phyloP scores from a whole-genome alignment of 2,113 vertebrate genomes.

The Gavia stellata region DNA sequence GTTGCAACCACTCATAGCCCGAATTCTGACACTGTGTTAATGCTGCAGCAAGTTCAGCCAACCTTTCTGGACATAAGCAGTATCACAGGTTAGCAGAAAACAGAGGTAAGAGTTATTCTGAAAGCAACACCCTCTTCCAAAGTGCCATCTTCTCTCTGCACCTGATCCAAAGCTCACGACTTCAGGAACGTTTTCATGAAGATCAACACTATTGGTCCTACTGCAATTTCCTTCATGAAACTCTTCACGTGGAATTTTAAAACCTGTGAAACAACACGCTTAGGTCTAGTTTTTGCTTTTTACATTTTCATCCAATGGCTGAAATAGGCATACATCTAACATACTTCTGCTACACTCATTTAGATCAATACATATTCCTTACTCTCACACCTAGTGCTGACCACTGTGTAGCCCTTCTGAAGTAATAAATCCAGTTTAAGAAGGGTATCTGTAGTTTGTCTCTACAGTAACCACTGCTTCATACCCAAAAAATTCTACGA shows the following conservation, averaged over 20 bases:
- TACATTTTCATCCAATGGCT: not conserved
- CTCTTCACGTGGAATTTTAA: not conserved
- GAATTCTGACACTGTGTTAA: not conserved
- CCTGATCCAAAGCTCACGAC: not conserved
- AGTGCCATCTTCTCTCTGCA: not conserved
- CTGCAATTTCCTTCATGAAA: not conserved
- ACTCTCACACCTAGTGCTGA: not conserved
- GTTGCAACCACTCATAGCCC: not conserved
- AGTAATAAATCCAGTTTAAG: not conserved
- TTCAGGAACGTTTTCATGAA: not conserved
- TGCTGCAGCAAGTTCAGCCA: not conserved
- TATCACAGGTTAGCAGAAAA: not conserved
- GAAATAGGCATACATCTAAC: not conserved
- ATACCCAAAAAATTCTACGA: not conserved
- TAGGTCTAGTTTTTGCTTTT: not conserved
- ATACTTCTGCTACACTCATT: not conserved
- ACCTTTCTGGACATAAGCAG: not conserved
- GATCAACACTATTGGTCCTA: not conserved
- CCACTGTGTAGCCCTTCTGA: not conserved
- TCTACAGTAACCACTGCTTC: not conserved
- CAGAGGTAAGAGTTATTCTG: too few relatives aligned
- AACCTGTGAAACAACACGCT: not conserved
- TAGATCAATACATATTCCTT: not conserved
- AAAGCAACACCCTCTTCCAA: not conserved
- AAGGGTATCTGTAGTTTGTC: not conserved